Conservation (phyloP, 2,797 vertebrate genomes). For the Hypotaenidia okinawae region DNA sequence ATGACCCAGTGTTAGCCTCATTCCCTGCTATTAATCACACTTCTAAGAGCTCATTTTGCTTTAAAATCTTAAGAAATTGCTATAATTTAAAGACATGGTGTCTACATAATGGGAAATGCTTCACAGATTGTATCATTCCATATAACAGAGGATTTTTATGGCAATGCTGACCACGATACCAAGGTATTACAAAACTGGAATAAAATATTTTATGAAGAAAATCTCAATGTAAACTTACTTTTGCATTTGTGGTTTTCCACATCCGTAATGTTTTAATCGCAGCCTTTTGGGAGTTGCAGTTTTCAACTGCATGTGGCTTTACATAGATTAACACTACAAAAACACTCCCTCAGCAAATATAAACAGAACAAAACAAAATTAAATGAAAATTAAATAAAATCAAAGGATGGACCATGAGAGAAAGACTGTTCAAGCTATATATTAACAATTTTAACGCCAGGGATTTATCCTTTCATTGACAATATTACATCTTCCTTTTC, state of each 20-base stretch:
- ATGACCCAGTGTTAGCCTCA: slow-evolving; percentile 82
- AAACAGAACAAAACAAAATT: slow-evolving; percentile 59
- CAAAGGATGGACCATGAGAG: background rate
- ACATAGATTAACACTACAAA: slow-evolving; percentile 79
- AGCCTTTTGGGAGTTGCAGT: slow-evolving; percentile 86
- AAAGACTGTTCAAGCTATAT: slow-evolving; percentile 24
- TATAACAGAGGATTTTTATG: slow-evolving; percentile 76
- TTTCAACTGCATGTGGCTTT: slow-evolving; percentile 78
- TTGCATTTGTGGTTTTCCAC: slow-evolving; percentile 80
- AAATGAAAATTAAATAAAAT: slow-evolving; percentile 59
- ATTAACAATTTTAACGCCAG: background rate
- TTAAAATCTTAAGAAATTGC: slow-evolving; percentile 86
- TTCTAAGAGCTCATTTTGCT: slow-evolving; percentile 84
- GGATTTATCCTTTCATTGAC: background rate
- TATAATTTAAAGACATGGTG: slow-evolving; percentile 83
- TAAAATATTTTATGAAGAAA: slow-evolving; percentile 68
- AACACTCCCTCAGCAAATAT: slow-evolving; percentile 66
- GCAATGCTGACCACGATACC: slow-evolving; percentile 74
- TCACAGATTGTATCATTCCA: slow-evolving; percentile 80
- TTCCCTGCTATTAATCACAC: slow-evolving; percentile 84
- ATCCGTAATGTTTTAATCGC: slow-evolving; percentile 76
- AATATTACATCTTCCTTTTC: background rate
- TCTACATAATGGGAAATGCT: slow-evolving; percentile 83
- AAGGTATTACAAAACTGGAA: slow-evolving; percentile 72
- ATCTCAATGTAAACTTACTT: slow-evolving; percentile 74